Conservation (phyloP, 2,797 vertebrate species). For the Hoplostethus mediterraneus region DNA sequence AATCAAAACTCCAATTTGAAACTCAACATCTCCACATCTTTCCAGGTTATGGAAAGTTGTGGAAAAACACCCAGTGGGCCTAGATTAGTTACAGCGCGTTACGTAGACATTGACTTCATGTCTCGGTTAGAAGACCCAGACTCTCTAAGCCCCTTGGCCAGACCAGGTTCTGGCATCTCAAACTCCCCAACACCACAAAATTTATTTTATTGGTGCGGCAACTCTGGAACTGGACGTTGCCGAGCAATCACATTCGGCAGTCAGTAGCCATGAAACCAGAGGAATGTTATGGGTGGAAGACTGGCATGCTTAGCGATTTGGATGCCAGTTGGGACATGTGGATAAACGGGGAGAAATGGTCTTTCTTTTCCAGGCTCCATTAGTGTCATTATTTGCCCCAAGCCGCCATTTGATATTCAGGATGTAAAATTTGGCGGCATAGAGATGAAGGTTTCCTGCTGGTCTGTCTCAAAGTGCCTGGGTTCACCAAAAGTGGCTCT, state of each 20-base stretch:
- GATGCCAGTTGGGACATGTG: constrained; percentile 37
- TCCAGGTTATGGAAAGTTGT: too few species aligned
- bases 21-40: constrained; percentile 17
- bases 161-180: constrained; percentile 51
- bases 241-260: constrained; percentile 30
- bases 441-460: constrained; percentile 28
- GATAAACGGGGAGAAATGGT: constrained; percentile 23
- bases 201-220: constrained; percentile 49
- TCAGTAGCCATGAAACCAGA: constrained; percentile 42
- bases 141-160: constrained; percentile 31
- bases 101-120: constrained; percentile 53
- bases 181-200: constrained; percentile 41
- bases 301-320: constrained; percentile 17
- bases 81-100: constrained; percentile 24
- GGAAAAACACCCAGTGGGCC: constrained; percentile 7
- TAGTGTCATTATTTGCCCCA: constrained; percentile 9
- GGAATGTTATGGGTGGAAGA: constrained; percentile 25
- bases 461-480: constrained; percentile 23
- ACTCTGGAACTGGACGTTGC: constrained; percentile 32
- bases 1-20: neutral
- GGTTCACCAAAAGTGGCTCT: constrained; percentile 24
- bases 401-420: constrained; percentile 40
- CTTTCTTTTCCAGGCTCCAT: constrained; percentile 7
- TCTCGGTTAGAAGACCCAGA: constrained; percentile 48
- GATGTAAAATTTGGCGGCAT: constrained; percentile 33